phyloP scores from a whole-genome alignment of 2,797 vertebrate species.

The Siniperca undulata region DNA sequence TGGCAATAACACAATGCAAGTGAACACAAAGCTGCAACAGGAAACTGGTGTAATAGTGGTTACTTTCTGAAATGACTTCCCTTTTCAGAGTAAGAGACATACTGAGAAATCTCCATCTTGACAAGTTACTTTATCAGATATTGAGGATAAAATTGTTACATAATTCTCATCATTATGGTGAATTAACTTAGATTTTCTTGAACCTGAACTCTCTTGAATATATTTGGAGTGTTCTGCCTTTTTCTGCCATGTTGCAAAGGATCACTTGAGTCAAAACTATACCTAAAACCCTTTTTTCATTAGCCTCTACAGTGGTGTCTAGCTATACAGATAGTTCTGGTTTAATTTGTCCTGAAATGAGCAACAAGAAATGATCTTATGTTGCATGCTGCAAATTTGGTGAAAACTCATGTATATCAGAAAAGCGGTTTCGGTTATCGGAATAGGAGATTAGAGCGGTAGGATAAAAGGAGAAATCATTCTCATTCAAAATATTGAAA shows the following conservation, averaged over 20 bases:
- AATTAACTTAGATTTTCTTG: slow-evolving; percentile 8
- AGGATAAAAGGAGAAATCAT: neutral
- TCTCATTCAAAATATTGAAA: neutral
- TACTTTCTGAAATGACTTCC: slow-evolving; percentile 41
- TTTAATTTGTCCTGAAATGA: neutral
- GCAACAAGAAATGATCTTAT: neutral
- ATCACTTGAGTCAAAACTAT: neutral
- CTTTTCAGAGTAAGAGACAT: slow-evolving; percentile 2
- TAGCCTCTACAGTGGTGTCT: neutral
- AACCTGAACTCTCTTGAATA: neutral
- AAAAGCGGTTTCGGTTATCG: neutral
- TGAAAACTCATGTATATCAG: neutral
- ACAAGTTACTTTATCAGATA: slow-evolving; percentile 11
- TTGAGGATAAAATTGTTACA: neutral
- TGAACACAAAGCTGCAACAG: slow-evolving; percentile 52
- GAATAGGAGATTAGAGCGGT: neutral
- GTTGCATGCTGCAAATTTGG: neutral
- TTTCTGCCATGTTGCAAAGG: neutral
- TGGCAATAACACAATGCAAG: slow-evolving; percentile 1
- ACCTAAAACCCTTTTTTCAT: neutral
- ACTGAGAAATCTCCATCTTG: neutral
- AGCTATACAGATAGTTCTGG: neutral
- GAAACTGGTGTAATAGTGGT: slow-evolving; percentile 59
- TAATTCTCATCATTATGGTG: neutral
- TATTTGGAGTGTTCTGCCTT: neutral